A percentile compares a stretch with the other conserved stretches of the same genome.
Conservation (phyloP, 2,797 vertebrate genomes). For the Pempheris klunzingeri region DNA sequence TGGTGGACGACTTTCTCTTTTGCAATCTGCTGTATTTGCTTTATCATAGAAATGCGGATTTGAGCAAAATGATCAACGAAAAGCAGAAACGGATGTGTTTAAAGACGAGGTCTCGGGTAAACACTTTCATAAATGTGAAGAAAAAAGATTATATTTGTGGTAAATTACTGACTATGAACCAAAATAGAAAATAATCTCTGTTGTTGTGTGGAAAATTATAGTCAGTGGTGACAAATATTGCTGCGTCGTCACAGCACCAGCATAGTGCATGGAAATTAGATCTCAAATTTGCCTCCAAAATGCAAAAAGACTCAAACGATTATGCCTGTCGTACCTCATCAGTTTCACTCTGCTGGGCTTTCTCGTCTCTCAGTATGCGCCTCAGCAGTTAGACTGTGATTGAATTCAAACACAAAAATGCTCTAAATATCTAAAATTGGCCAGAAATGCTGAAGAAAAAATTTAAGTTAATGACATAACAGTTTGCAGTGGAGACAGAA, state of each 20-base stretch:
- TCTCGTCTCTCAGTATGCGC: not conserved
- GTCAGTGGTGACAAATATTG: not conserved
- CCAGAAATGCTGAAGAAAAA: slow-evolving; percentile 1
- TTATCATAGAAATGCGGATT: too few relatives aligned
- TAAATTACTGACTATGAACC: slow-evolving; percentile 3
- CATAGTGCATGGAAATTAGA: slow-evolving; percentile 1
- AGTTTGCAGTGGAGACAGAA: not conserved
- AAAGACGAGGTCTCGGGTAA: too few relatives aligned
- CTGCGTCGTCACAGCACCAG: not conserved
- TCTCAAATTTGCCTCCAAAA: not conserved
- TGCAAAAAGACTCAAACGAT: not conserved
- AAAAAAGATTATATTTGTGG: not conserved
- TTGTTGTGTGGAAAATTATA: not conserved
- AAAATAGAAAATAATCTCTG: not conserved
- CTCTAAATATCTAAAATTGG: not conserved
- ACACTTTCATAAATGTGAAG: too few relatives aligned
- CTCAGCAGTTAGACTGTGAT: not conserved
- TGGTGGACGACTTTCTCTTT: too few relatives aligned
- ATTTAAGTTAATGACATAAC: not conserved
- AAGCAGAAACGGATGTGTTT: too few relatives aligned
- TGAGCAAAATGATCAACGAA: too few relatives aligned
- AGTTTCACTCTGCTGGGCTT: not conserved
- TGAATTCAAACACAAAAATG: not conserved
- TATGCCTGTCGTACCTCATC: not conserved
- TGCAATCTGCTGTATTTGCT: too few relatives aligned